A percentile compares a stretch with the other conserved stretches of the same genome.
These are phyloP conservation scores for Cynocephalus volans DNA, from an alignment of 2,113 vertebrate species.

Conservation along the genomic window DNA sequence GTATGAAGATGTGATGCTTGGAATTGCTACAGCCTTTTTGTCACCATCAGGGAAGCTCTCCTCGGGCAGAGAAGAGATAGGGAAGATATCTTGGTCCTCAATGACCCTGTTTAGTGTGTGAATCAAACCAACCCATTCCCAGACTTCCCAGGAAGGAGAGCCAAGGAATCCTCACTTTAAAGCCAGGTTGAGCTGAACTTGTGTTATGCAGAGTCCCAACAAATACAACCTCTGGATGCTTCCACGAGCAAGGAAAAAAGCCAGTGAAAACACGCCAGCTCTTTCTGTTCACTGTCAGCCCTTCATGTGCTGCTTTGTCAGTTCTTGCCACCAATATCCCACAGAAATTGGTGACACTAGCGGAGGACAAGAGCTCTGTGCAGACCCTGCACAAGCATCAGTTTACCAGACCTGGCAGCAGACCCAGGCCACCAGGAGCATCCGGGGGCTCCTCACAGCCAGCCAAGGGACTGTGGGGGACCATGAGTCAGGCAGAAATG, in stretches of 20 bases:
- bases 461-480: not conserved
- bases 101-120: not conserved
- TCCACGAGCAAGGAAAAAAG: not conserved
- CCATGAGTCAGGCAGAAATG: rapidly evolving
- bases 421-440: not conserved
- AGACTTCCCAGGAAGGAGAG: not conserved
- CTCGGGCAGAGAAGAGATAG: not conserved
- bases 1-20: not conserved
- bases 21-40: not conserved
- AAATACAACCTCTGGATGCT: not conserved
- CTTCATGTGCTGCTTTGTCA: rapidly evolving
- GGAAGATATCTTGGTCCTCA: not conserved
- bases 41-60: not conserved
- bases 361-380: too few relatives aligned
- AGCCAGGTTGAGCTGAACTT: not conserved
- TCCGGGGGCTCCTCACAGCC: not conserved
- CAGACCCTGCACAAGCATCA: rapidly evolving
- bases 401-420: not conserved
- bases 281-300: not conserved
- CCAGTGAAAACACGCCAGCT: not conserved
- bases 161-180: not conserved
- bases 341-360: not conserved
- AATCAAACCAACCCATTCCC: not conserved
- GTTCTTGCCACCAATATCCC: not conserved
- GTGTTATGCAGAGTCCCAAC: rapidly evolving